Conservation (phyloP, 2,797 vertebrate genomes). For the Trachurus trachurus region DNA sequence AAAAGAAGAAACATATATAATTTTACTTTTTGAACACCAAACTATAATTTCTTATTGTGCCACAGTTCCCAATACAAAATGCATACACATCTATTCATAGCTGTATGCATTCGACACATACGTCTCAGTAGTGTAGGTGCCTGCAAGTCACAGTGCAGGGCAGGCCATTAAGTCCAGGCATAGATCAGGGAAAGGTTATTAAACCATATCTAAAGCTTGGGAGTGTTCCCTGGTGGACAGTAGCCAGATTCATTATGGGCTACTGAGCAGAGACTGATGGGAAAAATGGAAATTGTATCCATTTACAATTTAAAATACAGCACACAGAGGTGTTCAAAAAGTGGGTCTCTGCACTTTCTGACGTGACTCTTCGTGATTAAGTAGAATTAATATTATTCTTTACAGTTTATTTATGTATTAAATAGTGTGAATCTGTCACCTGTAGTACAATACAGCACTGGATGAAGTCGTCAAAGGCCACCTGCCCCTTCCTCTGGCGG, state of each 20-base stretch:
- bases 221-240: no score
- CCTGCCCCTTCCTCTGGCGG: conserved; percentile 95
- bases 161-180: no score
- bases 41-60: neutral
- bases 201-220: no score
- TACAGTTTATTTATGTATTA: neutral
- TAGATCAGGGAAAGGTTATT: no score
- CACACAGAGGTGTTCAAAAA: neutral
- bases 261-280: no score
- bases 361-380: neutral
- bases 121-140: no score
- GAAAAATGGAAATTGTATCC: no score
- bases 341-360: neutral
- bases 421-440: conserved; percentile 81
- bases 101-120: no score
- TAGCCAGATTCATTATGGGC: no score
- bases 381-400: no score
- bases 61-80: neutral
- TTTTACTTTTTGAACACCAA: neutral
- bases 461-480: conserved; percentile 99
- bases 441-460: conserved; percentile 98
- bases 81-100: neutral
- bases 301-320: neutral
- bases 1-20: neutral
- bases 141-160: no score